These are phyloP conservation scores for Solenodon paradoxus DNA, from an alignment of 2,113 vertebrate genomes.

Conservation along the genomic window DNA sequence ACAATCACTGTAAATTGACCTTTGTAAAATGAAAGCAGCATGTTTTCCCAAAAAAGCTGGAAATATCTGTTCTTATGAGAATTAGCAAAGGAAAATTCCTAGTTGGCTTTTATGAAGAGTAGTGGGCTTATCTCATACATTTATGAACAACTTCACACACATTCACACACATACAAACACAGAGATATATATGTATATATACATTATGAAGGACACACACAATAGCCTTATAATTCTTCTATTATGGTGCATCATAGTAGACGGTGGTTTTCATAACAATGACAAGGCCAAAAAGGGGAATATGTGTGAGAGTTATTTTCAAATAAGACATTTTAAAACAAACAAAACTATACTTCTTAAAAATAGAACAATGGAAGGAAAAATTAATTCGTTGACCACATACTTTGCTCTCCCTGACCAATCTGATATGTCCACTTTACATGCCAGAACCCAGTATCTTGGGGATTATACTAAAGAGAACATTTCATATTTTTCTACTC, in stretches of 20 bases:
- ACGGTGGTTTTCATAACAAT: not conserved
- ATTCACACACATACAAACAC: no score
- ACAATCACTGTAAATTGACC: not conserved
- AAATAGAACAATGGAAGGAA: not conserved
- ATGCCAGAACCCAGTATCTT: not conserved
- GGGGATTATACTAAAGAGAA: not conserved
- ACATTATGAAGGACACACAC: not conserved
- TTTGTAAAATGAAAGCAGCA: not conserved
- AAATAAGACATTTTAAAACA: not conserved
- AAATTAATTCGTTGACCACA: not conserved
- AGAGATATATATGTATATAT: no score
- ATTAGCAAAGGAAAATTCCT: not conserved
- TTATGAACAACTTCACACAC: no score
- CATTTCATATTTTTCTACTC: not conserved
- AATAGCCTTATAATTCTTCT: not conserved
- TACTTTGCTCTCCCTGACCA: not conserved
- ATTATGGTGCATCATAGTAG: rapidly evolving
- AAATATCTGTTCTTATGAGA: not conserved
- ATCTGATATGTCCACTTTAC: not conserved
- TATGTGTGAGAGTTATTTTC: not conserved
- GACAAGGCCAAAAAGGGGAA: not conserved
- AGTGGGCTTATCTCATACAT: no score
- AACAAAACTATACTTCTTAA: not conserved
- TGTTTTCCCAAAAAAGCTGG: not conserved
- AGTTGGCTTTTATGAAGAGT: not conserved